A percentile compares a stretch with the other conserved stretches of the same genome.
phyloP scores from a whole-genome alignment of 2,113 vertebrate species.

The Antigone vipio region DNA sequence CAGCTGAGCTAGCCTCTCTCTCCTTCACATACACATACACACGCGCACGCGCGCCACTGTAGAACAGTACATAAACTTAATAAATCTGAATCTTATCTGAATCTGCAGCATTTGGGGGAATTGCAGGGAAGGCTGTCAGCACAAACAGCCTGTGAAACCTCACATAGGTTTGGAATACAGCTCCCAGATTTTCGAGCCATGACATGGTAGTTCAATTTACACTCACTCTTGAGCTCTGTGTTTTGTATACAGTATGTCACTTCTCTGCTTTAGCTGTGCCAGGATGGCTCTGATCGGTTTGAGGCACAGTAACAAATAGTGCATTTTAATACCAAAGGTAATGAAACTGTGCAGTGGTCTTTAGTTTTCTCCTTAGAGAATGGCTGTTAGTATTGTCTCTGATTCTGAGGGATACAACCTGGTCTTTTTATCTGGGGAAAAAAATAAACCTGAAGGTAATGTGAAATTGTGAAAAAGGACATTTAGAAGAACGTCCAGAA shows the following conservation, averaged over 20 bases:
- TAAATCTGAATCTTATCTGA: slow-evolving; percentile 74
- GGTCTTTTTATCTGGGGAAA: background rate
- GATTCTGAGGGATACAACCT: background rate
- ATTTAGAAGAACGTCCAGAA: background rate
- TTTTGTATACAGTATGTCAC: slow-evolving; percentile 43
- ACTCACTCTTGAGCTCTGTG: slow-evolving; percentile 14
- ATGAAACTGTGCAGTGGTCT: background rate
- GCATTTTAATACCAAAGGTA: slow-evolving; percentile 5
- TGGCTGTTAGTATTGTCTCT: background rate
- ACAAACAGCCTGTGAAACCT: slow-evolving; percentile 64
- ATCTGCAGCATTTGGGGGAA: slow-evolving; percentile 53
- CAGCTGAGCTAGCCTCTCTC: background rate
- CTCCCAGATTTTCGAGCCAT: slow-evolving; percentile 35
- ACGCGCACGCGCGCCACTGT: background rate
- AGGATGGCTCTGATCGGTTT: background rate
- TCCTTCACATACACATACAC: background rate
- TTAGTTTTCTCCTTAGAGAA: background rate
- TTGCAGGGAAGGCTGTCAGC: slow-evolving; percentile 42
- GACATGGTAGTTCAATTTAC: slow-evolving; percentile 55
- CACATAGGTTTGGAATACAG: slow-evolving; percentile 46
- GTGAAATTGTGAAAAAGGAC: background rate
- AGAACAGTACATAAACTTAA: slow-evolving; percentile 55
- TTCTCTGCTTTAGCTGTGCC: slow-evolving; percentile 18
- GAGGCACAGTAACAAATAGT: background rate
- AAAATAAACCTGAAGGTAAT: background rate